Conservation (phyloP, 2,113 vertebrate species). For the Zingel zingel region DNA sequence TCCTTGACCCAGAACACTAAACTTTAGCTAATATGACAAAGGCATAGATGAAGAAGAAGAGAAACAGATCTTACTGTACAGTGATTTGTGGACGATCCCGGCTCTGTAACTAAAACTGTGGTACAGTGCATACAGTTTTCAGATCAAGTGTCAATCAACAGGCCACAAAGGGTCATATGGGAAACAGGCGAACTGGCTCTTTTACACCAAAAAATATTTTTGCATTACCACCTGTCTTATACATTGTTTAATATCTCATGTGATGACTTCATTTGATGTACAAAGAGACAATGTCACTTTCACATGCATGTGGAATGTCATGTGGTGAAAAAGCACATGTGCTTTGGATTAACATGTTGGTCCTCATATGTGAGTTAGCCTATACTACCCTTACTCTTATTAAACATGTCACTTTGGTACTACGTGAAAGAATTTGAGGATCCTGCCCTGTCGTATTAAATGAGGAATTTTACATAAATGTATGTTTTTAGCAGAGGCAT, state of each 20-base stretch:
- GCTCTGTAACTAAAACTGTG: constrained; percentile 2
- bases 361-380: constrained; percentile 32
- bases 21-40: constrained; percentile 81
- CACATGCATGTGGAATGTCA: constrained; percentile 17
- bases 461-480: constrained; percentile 60
- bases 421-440: constrained; percentile 9
- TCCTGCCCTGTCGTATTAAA: constrained; percentile 15
- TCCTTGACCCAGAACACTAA: constrained; percentile 86
- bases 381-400: constrained; percentile 11
- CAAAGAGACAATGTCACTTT: constrained; percentile 6
- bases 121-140: not conserved
- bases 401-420: constrained; percentile 45
- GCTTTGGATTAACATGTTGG: constrained; percentile 54
- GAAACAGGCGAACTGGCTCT: not conserved
- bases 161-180: not conserved
- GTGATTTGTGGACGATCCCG: constrained; percentile 32
- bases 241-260: not conserved
- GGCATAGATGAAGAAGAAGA: constrained; percentile 64
- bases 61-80: constrained; percentile 57
- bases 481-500: constrained; percentile 46
- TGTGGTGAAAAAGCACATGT: constrained; percentile 39
- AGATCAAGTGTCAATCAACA: not conserved
- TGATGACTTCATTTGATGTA: not conserved
- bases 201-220: not conserved
- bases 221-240: not conserved